phyloP scores from a whole-genome alignment of 2,113 vertebrate genomes.

The Anhinga rufa region DNA sequence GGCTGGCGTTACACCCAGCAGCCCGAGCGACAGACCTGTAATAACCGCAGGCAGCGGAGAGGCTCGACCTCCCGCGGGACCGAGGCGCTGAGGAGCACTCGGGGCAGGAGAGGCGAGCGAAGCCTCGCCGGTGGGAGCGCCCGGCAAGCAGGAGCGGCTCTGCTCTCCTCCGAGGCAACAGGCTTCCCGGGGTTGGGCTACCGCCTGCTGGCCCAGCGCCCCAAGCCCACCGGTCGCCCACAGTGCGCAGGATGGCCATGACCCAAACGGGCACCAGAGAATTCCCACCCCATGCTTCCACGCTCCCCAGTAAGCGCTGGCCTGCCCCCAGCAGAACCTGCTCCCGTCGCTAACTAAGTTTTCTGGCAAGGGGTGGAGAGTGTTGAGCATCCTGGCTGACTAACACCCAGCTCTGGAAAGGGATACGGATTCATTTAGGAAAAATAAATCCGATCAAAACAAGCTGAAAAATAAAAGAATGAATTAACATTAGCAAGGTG shows the following conservation, averaged over 20 bases:
- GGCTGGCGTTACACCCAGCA: background rate
- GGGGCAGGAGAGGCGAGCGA: background rate
- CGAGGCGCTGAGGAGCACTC: background rate
- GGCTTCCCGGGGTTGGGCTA: background rate
- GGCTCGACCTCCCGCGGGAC: background rate
- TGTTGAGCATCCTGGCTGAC: background rate
- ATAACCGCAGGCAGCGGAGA: background rate
- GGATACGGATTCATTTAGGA: background rate
- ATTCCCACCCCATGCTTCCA: background rate
- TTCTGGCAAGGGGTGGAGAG: background rate
- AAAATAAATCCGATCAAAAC: background rate
- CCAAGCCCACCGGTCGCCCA: too few relatives aligned
- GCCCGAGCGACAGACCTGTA: fast-evolving
- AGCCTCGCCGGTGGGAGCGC: background rate
- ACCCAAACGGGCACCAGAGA: background rate
- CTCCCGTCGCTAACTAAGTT: background rate
- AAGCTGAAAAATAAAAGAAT: background rate
- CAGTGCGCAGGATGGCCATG: background rate
- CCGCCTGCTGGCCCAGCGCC: background rate
- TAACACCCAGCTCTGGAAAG: background rate
- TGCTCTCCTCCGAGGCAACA: background rate
- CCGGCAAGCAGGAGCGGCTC: background rate
- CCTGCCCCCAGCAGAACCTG: background rate
- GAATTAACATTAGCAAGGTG: background rate
- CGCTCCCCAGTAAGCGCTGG: too few relatives aligned